These are phyloP conservation scores for Augochlorella aurata DNA, from an alignment of 2,888 invertebrate species.

Conservation along the genomic window DNA sequence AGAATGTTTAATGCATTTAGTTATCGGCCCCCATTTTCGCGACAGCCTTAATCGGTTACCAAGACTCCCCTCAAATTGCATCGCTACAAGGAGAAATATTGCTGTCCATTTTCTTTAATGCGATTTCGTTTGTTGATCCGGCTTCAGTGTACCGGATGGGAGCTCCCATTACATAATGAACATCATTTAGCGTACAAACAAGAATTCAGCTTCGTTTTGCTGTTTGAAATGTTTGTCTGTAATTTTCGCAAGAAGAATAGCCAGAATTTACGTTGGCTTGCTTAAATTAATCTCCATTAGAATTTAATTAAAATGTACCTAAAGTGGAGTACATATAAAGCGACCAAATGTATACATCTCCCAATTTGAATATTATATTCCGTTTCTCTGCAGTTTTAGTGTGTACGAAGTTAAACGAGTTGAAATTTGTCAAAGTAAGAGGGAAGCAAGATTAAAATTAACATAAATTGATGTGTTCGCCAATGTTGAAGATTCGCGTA, in stretches of 20 bases:
- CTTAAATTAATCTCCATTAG: neutral
- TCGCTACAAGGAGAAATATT: neutral
- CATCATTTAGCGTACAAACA: neutral
- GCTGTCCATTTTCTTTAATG: neutral
- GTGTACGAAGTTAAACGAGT: neutral
- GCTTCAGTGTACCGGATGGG: neutral
- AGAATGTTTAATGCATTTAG: constrained; percentile 55
- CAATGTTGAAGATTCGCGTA: too few relatives aligned
- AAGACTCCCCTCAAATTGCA: constrained; percentile 20
- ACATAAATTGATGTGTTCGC: too few relatives aligned
- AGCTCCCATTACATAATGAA: neutral
- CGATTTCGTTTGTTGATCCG: neutral
- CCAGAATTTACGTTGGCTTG: neutral
- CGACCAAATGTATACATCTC: neutral
- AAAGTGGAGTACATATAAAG: neutral
- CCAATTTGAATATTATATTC: neutral
- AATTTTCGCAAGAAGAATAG: too few relatives aligned
- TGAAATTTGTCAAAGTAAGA: neutral
- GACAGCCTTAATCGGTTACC: constrained; percentile 45
- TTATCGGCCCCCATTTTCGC: constrained; percentile 30
- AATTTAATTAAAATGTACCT: neutral
- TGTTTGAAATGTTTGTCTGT: neutral
- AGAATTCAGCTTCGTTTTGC: neutral
- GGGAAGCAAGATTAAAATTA: too few relatives aligned
- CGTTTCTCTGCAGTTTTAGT: neutral